These are phyloP conservation scores for Chamaea fasciata DNA, from an alignment of 2,113 vertebrate species.

Conservation along the genomic window DNA sequence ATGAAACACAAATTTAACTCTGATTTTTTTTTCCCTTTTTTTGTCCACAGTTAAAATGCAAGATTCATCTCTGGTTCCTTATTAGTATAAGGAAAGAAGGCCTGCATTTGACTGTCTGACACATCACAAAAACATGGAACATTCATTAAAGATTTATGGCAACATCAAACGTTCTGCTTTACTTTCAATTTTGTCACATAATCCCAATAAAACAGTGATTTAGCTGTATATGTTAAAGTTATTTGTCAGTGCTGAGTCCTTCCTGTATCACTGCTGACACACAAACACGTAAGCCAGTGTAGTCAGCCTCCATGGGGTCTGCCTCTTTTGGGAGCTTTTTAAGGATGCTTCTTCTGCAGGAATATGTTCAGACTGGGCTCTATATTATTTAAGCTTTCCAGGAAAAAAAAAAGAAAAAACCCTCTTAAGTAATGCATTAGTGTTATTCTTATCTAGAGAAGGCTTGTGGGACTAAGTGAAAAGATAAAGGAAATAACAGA, in stretches of 20 bases:
- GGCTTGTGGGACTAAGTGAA: constrained; percentile 26
- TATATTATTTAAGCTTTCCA: constrained; percentile 40
- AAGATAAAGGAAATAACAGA: constrained; percentile 50
- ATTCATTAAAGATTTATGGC: constrained; percentile 55
- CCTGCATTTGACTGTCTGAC: neutral
- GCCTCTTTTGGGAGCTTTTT: neutral
- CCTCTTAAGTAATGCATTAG: constrained; percentile 34
- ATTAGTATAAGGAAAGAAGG: neutral
- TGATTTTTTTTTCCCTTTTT: neutral
- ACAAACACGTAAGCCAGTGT: neutral
- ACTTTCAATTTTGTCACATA: constrained; percentile 54
- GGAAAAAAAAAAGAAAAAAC: neutral
- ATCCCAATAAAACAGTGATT: constrained; percentile 42
- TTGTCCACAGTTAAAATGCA: neutral
- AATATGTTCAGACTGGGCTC: neutral
- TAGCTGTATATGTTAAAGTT: neutral
- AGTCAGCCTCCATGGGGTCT: neutral
- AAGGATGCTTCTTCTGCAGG: neutral
- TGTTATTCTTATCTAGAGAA: constrained; percentile 18
- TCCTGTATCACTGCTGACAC: neutral
- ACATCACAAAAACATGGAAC: neutral
- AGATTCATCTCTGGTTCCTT: neutral
- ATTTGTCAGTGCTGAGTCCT: constrained; percentile 28
- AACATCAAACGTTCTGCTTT: constrained; percentile 45
- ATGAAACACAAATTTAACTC: neutral